Percentiles rank a stretch among this genome's conserved stretches.
phyloP scores from a whole-genome alignment of 2,888 invertebrate genomes.

The Pollenia griseotomentosa region DNA sequence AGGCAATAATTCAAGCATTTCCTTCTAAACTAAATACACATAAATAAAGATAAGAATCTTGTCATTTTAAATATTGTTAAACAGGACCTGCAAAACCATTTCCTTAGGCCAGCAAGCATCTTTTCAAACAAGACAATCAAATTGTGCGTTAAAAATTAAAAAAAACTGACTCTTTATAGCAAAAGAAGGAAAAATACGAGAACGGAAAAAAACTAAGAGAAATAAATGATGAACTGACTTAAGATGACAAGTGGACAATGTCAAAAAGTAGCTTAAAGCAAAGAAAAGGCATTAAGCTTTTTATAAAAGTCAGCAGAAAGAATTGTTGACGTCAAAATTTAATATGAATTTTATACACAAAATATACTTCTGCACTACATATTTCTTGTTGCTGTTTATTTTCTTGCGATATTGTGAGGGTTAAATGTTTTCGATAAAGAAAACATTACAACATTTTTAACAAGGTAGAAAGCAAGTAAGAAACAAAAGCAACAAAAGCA shows the following conservation, averaged over 20 bases:
- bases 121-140: slow-evolving; percentile 38
- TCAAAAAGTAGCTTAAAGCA: slow-evolving; percentile 70
- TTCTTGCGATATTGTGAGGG: slow-evolving; percentile 60
- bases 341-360: slow-evolving; percentile 39
- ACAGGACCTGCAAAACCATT: slow-evolving; percentile 23
- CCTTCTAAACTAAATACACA: background rate
- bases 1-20: background rate
- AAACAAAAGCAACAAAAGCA: slow-evolving; percentile 8
- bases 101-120: slow-evolving; percentile 17
- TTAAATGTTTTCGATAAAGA: slow-evolving; percentile 68
- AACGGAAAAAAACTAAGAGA: background rate
- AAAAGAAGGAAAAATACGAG: background rate
- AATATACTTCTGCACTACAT: background rate
- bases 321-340: slow-evolving; percentile 37
- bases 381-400: background rate
- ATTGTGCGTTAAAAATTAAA: slow-evolving; percentile 43
- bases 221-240: slow-evolving; percentile 65
- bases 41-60: slow-evolving; percentile 22
- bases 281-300: slow-evolving; percentile 60
- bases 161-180: background rate
- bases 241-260: slow-evolving; percentile 70
- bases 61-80: slow-evolving; percentile 41
- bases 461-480: slow-evolving; percentile 29
- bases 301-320: slow-evolving; percentile 40
- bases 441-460: slow-evolving; percentile 47